These are phyloP conservation scores for Shinisaurus crocodilurus DNA, from an alignment of 2,113 vertebrate species.

Conservation along the genomic window DNA sequence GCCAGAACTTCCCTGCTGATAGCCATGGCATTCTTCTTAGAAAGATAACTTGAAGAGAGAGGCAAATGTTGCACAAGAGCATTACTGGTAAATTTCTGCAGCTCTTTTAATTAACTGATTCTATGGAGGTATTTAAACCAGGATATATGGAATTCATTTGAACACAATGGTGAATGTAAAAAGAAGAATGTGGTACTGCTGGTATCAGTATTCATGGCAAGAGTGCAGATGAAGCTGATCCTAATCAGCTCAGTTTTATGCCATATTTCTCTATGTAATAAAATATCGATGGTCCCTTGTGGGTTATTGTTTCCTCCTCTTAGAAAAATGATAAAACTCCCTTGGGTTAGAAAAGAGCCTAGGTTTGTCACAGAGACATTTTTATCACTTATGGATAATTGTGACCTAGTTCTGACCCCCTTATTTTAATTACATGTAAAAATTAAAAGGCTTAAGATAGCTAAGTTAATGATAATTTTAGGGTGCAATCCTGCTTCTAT, in stretches of 20 bases:
- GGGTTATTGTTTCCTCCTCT: neutral
- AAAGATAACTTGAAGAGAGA: neutral
- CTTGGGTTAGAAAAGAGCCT: constrained; percentile 10
- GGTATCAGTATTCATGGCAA: constrained; percentile 5
- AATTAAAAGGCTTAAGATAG: constrained; percentile 34
- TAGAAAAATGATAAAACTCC: constrained; percentile 14
- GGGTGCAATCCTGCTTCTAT: neutral
- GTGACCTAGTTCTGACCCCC: neutral
- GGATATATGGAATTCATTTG: neutral
- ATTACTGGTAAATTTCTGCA: neutral
- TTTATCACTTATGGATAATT: neutral
- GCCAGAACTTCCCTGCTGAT: neutral
- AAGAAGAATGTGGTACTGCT: neutral
- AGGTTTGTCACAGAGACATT: neutral
- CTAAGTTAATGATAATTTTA: constrained; percentile 6
- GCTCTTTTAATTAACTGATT: neutral
- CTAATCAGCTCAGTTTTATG: neutral
- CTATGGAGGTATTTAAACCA: neutral
- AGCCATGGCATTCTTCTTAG: neutral
- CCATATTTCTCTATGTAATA: constrained; percentile 13
- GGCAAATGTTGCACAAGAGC: neutral
- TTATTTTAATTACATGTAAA: constrained; percentile 3
- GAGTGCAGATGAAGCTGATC: neutral
- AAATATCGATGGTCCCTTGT: neutral
- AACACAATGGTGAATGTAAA: neutral